Evolutionary conservation across 1,140 invertebrate species (phyloP).

Genomic region (Drusus annulatus): DNA sequence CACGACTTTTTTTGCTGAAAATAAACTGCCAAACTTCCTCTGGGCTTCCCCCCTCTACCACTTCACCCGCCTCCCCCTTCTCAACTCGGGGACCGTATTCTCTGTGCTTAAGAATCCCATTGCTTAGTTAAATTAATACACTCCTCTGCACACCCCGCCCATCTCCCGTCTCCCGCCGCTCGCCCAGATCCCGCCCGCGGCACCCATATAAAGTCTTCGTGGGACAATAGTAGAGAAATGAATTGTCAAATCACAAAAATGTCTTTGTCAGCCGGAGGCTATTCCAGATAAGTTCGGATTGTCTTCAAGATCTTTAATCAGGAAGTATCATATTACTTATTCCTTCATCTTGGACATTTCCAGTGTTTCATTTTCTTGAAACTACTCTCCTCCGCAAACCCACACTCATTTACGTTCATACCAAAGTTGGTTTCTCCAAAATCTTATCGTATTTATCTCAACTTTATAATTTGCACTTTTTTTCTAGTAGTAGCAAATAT

Average conservation of each 20-base stretch:
- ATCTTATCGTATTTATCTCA: too few relatives aligned
- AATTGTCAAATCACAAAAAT: conserved; percentile 30
- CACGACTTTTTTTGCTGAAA: conserved; percentile 33
- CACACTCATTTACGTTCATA: too few relatives aligned
- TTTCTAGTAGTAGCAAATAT: too few relatives aligned
- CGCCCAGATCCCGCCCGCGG: conserved; percentile 2
- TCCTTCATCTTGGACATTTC: too few relatives aligned
- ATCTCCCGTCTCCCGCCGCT: background rate
- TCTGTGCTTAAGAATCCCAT: conserved; percentile 34
- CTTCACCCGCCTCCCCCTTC: background rate
- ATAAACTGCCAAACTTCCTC: conserved; percentile 36
- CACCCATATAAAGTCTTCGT: conserved; percentile 12
- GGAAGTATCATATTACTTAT: too few relatives aligned
- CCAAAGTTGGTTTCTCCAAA: too few relatives aligned
- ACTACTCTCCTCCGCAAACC: too few relatives aligned
- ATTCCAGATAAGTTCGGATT: background rate
- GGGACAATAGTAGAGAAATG: conserved; percentile 13
- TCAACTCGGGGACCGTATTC: background rate
- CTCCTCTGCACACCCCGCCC: background rate
- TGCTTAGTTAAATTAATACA: conserved; percentile 39
- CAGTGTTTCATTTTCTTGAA: too few relatives aligned
- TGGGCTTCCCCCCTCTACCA: background rate
- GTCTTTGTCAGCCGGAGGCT: conserved; percentile 1
- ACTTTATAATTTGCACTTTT: too few relatives aligned
- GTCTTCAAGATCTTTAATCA: background rate